Evolutionary conservation across 2,888 invertebrate genomes (phyloP), one percentile per base, ranked within the genome.

Genomic region (Ornithoptera priamus): DNA sequence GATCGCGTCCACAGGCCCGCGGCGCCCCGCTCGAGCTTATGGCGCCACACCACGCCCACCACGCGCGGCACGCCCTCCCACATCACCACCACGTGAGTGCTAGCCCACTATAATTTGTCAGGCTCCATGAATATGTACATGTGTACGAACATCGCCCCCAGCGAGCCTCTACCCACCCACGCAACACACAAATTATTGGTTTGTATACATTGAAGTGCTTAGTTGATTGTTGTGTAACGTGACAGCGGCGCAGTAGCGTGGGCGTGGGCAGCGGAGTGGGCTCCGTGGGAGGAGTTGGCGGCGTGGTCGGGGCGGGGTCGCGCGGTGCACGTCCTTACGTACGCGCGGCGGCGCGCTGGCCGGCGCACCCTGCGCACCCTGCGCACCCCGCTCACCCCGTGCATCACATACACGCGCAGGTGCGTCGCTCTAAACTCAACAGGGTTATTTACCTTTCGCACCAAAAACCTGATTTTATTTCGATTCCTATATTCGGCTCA

Each of bases 301-400:
- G 82, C 70, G 82, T 81, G 62, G 82, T 82, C 75, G 80, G 80
- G 4, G 76, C 80, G 24, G 78, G 77, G n/a, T 76, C 81, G 12
- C 81, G 85, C 0, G 82, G 81, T 57, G 80, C 85, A 46, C 82
- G 88, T 17, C 86, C 86, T 12, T 89, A 93, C 81, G 93, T 93
- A 78, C 90, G 94, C 20, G 96, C 96, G 76, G 96, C 96, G 68
- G 96, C 96, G 60, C 94, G 95, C 72, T 96, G 96, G 79, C 94
- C 39, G 39, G 39, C 39, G 39, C 39, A 39, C 10, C 39, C 95
- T 71, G 94, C 95, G 79, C 88, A 96, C 72, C 73, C 75, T 50
- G 94, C 39, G 39, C 39, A 39, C 10, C 39, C 95, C 71, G 94
- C 95, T 79, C 88, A 96, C 72, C 73, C 75, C 53, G 94, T 96